Base-by-base conservation (phyloP, 1,140 invertebrate genomes). In the Macrobrachium nipponense region DNA sequence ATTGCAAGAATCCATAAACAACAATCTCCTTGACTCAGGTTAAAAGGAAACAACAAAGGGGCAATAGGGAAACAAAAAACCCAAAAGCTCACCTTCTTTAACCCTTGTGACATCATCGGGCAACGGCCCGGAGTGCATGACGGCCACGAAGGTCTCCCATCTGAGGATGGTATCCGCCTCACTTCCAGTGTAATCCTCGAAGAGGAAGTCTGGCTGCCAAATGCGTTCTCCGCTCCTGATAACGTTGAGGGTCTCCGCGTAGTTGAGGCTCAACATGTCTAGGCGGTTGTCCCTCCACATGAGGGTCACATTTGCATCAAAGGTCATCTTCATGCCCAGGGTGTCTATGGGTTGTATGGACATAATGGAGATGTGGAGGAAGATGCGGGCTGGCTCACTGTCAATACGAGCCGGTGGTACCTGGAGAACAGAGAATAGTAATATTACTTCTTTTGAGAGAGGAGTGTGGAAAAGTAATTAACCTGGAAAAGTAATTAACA, bases 181-280 rank as follows among this genome's bases (percentile, higher is more conserved):
- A 10, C 81, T 89, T 4, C 80, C 72, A 7, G 79, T 82, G 27
- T 77, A 59, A 64, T 89, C 88, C 68, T 89, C 85, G 64, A 89
- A 83, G 68, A 87, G 58, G 23, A 87, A 51, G 6, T 81, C 76
- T 0, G 88, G 88, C 18, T 58, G 51, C 88, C 88, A 89, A 17
- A 89, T 83, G 15, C 66, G 78, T 4, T 82, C 80, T 58, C 62
- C 75, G 27, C 80, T 68, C 36, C 78, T 66, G 51, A 89, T 85
- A 10, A 89, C 81, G 78, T 89, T 89, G 15, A 72, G 80, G 20
- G 86, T 75, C 58, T 89, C 88, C 18, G 82, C 86, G 66, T 80
- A 89, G 85, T 89, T 89, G 10, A 89, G 78, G 51, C 75, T 83
- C 86, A 85, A 78, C 88, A 89, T 89, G 62, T 80, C 68, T 11